Evolutionary conservation across 2,113 vertebrate genomes (phyloP).

Genomic region (Pluvianellus socialis): DNA sequence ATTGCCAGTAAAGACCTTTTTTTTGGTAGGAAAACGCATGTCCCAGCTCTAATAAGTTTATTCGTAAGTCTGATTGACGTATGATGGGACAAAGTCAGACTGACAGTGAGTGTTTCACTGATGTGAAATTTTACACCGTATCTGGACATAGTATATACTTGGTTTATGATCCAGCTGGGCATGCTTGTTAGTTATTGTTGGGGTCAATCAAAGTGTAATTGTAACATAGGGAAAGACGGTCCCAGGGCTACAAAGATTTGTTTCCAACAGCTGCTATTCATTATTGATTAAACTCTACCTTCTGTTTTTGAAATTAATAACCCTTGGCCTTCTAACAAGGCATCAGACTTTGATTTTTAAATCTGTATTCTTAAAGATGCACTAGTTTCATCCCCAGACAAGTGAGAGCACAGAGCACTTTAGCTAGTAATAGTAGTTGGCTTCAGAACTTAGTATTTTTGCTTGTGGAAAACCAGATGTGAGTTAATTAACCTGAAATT

Average conservation of each 20-base stretch:
- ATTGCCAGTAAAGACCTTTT: neutral
- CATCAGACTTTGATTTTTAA: neutral
- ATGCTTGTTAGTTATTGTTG: constrained; percentile 66
- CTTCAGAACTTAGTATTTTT: constrained; percentile 8
- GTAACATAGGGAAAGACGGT: constrained; percentile 52
- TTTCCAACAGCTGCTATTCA: constrained; percentile 69
- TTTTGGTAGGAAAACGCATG: neutral
- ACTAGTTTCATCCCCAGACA: constrained; percentile 8
- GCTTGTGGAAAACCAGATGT: constrained; percentile 45
- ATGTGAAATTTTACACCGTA: constrained; percentile 68
- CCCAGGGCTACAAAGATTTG: constrained; percentile 51
- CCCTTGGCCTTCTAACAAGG: constrained; percentile 53
- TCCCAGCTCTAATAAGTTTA: neutral
- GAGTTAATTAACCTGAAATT: constrained; percentile 36
- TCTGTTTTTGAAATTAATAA: constrained; percentile 70
- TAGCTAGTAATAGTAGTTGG: neutral
- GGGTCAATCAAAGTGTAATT: constrained; percentile 75
- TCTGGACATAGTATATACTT: constrained; percentile 48
- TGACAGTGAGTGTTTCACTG: constrained; percentile 43
- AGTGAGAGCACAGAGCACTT: neutral
- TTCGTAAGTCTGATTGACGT: constrained; percentile 34
- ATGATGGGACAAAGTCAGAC: neutral
- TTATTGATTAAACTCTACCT: constrained; percentile 68
- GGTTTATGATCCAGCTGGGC: constrained; percentile 66
- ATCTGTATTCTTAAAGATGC: neutral